These are phyloP conservation scores for Microcebus jonahi DNA, from an alignment of 2,113 vertebrate species.

Conservation along the genomic window DNA sequence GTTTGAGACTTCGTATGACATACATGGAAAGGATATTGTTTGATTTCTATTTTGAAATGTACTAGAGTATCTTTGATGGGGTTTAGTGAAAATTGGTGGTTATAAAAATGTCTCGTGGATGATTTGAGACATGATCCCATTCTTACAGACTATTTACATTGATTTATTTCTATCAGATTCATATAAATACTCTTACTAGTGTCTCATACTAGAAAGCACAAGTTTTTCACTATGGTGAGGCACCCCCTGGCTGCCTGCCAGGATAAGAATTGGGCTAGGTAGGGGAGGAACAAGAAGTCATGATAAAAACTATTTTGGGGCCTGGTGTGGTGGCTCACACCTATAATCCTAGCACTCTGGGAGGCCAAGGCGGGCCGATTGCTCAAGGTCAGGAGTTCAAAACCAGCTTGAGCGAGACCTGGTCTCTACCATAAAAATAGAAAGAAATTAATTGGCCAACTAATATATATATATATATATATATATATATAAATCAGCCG, in stretches of 20 bases:
- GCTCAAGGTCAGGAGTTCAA: too few species aligned
- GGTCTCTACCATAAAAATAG: too few species aligned
- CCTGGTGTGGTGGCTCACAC: fast-evolving
- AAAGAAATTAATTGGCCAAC: too few species aligned
- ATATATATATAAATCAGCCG: too few species aligned
- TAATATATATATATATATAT: too few species aligned
- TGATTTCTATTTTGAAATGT: constrained; percentile 27
- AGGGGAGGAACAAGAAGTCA: not conserved
- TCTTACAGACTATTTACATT: not conserved
- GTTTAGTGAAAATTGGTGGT: not conserved
- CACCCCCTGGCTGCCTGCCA: not conserved
- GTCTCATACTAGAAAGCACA: not conserved
- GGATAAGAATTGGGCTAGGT: not conserved
- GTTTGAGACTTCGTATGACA: not conserved
- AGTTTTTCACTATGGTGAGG: not conserved
- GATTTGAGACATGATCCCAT: not conserved
- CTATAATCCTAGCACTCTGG: too few species aligned
- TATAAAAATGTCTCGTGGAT: not conserved
- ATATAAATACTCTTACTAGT: not conserved
- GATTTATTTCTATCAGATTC: not conserved
- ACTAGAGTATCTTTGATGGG: not conserved
- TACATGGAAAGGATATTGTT: not conserved
- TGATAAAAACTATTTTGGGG: not conserved
- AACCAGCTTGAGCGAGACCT: too few species aligned
- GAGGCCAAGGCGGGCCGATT: too few species aligned